A percentile compares a stretch with the other conserved stretches of the same genome.
These are phyloP conservation scores for Blomia tropicalis DNA, from an alignment of 2,888 invertebrate genomes.

Conservation along the genomic window DNA sequence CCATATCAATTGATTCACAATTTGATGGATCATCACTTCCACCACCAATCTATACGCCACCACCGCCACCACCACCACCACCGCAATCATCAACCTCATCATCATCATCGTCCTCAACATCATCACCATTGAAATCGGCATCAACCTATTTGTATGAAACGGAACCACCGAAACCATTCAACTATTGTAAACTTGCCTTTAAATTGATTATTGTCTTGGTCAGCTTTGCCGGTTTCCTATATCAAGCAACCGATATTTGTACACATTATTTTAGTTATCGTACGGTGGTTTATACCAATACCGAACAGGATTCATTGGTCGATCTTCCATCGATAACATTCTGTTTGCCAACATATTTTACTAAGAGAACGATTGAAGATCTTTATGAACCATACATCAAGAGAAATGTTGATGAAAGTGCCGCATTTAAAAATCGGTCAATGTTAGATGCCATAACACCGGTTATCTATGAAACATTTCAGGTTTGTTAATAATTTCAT, in stretches of 20 bases:
- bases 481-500: neutral
- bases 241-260: slow-evolving; percentile 22
- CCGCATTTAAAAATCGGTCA: slow-evolving; percentile 1
- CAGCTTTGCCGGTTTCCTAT: slow-evolving; percentile 21
- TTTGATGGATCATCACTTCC: neutral
- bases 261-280: slow-evolving; percentile 21
- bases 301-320: slow-evolving; percentile 21
- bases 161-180: neutral
- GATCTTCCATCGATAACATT: slow-evolving; percentile 21
- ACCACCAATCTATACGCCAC: slow-evolving; percentile 4
- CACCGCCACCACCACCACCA: slow-evolving; percentile 4
- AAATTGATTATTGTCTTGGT: slow-evolving; percentile 20
- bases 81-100: slow-evolving; percentile 2
- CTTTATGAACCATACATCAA: slow-evolving; percentile 17
- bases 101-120: neutral
- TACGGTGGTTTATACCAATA: slow-evolving; percentile 22
- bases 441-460: slow-evolving; percentile 17
- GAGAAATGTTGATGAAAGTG: slow-evolving; percentile 10
- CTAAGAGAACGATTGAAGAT: slow-evolving; percentile 5
- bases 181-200: slow-evolving; percentile 20
- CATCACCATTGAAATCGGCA: neutral
- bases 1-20: neutral
- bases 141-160: neutral
- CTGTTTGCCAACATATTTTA: slow-evolving; percentile 22
- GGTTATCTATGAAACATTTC: slow-evolving; percentile 21